Evolutionary conservation across 2,797 vertebrate species (phyloP).

Genomic region (Lagocephalus sceleratus): DNA sequence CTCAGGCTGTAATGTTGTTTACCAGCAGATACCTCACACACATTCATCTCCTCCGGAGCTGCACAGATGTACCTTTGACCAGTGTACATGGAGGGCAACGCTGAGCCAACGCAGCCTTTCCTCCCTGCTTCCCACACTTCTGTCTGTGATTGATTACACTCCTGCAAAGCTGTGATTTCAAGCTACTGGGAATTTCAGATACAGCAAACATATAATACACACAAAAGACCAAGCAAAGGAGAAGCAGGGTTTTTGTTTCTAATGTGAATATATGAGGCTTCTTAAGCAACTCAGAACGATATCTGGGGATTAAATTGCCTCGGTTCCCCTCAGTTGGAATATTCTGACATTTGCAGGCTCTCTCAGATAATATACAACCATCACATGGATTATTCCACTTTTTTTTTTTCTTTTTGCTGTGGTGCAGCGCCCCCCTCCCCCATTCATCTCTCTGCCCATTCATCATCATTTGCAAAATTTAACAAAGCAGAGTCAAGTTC

Average conservation of each 20-base stretch:
- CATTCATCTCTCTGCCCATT: conserved; percentile 41
- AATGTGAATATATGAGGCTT: conserved; percentile 1
- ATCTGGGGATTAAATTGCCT: conserved; percentile 16
- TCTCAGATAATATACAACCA: background rate
- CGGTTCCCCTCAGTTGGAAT: background rate
- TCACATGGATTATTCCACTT: conserved; percentile 15
- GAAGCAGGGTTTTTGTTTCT: too few species aligned
- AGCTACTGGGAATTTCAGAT: conserved; percentile 1
- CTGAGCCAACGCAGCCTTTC: conserved; percentile 51
- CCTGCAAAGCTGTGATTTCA: conserved; percentile 30
- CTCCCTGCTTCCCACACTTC: conserved; percentile 37
- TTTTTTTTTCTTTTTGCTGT: conserved; percentile 10
- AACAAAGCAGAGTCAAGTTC: conserved; percentile 35
- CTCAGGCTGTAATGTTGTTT: conserved; percentile 53
- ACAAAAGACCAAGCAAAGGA: too few species aligned
- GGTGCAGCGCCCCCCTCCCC: conserved; percentile 13
- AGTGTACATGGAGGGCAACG: conserved; percentile 43
- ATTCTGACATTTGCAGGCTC: too few species aligned
- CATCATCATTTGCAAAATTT: conserved; percentile 60
- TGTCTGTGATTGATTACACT: conserved; percentile 53
- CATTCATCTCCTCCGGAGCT: conserved; percentile 63
- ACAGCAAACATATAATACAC: too few species aligned
- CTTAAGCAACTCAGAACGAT: background rate
- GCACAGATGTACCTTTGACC: conserved; percentile 48
- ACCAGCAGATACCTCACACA: conserved; percentile 45